Evolutionary conservation across 2,888 invertebrate species (phyloP).

Genomic region (Hofmannophila pseudospretella): DNA sequence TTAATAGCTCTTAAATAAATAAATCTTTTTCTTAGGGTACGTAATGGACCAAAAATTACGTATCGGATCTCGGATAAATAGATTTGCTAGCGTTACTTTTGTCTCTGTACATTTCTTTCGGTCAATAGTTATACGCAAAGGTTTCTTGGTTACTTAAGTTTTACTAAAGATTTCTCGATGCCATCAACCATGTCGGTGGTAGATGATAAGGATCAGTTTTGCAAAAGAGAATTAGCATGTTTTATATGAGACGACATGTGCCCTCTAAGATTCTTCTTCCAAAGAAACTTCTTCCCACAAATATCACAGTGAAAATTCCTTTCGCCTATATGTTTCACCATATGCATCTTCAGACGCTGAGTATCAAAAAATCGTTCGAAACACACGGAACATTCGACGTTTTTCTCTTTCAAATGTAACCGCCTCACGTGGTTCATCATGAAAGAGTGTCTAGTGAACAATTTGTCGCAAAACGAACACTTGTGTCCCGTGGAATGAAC

Average conservation of each 20-base stretch:
- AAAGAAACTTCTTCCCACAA: slow-evolving; percentile 75
- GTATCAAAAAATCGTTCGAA: slow-evolving; percentile 49
- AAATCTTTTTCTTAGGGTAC: too few relatives aligned
- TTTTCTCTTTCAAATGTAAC: slow-evolving; percentile 56
- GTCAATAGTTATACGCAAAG: too few relatives aligned
- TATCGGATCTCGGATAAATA: too few relatives aligned
- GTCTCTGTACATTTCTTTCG: too few relatives aligned
- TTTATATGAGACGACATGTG: slow-evolving; percentile 62
- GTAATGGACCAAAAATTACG: too few relatives aligned
- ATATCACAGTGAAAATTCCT: slow-evolving; percentile 75
- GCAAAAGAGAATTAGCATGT: slow-evolving; percentile 1
- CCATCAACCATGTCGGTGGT: too few relatives aligned
- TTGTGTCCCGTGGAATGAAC: slow-evolving; percentile 47
- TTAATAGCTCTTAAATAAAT: slow-evolving; percentile 9
- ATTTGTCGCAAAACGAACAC: slow-evolving; percentile 45
- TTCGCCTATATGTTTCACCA: slow-evolving; percentile 68
- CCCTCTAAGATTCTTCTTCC: slow-evolving; percentile 75
- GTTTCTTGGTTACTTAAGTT: too few relatives aligned
- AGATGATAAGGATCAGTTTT: too few relatives aligned
- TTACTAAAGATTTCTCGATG: too few relatives aligned
- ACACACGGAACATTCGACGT: slow-evolving; percentile 50
- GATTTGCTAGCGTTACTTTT: too few relatives aligned
- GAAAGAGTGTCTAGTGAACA: slow-evolving; percentile 50
- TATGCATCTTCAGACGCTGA: slow-evolving; percentile 54
- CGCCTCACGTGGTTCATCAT: slow-evolving; percentile 52